Evolutionary conservation across 2,113 vertebrate genomes (phyloP).

Genomic region (Dicrurus megarhynchus): DNA sequence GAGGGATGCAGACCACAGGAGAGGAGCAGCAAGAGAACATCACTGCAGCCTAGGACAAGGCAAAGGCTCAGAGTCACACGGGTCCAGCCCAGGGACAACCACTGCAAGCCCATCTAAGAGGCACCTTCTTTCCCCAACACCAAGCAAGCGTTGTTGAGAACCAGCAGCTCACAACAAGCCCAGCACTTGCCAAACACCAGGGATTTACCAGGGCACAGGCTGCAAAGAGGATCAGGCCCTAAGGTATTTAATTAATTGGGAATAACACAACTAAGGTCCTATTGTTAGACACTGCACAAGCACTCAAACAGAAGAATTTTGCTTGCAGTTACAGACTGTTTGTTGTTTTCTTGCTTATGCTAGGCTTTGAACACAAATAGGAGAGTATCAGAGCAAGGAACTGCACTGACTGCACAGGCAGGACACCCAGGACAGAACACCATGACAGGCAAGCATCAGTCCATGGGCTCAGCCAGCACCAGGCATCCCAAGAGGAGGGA

Average conservation of each 20-base stretch:
- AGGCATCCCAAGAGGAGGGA: neutral
- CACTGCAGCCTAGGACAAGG: neutral
- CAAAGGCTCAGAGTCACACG: fast-evolving
- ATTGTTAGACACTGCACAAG: neutral
- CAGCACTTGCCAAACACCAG: neutral
- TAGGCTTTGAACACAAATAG: neutral
- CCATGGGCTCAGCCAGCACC: neutral
- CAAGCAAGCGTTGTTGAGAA: neutral
- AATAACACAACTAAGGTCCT: neutral
- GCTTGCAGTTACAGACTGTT: neutral
- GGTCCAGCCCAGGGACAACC: neutral
- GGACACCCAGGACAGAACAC: fast-evolving
- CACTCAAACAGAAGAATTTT: neutral
- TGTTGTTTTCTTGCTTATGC: neutral
- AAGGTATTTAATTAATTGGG: neutral
- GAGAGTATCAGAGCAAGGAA: neutral
- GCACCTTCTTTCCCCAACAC: too few relatives aligned
- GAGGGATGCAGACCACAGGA: neutral
- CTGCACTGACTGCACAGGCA: neutral
- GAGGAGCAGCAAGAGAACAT: neutral
- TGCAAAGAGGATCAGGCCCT: conserved; percentile 14
- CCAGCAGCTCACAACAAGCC: neutral
- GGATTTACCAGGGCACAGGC: neutral
- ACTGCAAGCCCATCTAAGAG: fast-evolving
- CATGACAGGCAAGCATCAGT: fast-evolving